These are phyloP conservation scores for Petroica traversi DNA, from an alignment of 2,113 vertebrate genomes.

Conservation along the genomic window DNA sequence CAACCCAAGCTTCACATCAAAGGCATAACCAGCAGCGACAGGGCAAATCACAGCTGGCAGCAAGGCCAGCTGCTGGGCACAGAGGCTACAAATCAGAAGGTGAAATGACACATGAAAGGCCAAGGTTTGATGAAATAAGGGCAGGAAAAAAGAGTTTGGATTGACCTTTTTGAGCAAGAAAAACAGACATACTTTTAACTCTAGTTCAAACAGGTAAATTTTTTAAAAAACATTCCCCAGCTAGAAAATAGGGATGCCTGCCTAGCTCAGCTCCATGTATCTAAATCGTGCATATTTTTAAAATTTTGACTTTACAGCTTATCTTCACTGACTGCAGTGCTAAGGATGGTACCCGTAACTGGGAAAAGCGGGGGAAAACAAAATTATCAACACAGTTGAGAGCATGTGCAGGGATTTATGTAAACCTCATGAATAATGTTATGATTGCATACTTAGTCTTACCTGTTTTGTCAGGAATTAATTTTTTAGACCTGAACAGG, in stretches of 20 bases:
- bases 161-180: not conserved
- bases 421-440: not conserved
- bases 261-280: not conserved
- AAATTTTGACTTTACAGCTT: not conserved
- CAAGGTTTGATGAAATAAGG: not conserved
- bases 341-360: not conserved
- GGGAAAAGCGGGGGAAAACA: not conserved
- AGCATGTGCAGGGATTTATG: not conserved
- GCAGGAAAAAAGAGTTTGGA: not conserved
- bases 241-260: not conserved
- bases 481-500: not conserved
- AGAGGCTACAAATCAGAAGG: not conserved
- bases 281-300: not conserved
- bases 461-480: not conserved
- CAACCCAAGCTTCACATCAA: not conserved
- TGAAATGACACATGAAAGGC: not conserved
- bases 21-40: not conserved
- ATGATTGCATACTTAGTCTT: not conserved
- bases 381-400: not conserved
- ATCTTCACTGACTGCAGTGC: not conserved
- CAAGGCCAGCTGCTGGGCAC: not conserved
- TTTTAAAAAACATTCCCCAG: not conserved
- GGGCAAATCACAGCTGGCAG: not conserved
- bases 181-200: not conserved
- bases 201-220: not conserved